phyloP scores from a whole-genome alignment of 2,797 vertebrate genomes.

The Chelonia mydas region DNA sequence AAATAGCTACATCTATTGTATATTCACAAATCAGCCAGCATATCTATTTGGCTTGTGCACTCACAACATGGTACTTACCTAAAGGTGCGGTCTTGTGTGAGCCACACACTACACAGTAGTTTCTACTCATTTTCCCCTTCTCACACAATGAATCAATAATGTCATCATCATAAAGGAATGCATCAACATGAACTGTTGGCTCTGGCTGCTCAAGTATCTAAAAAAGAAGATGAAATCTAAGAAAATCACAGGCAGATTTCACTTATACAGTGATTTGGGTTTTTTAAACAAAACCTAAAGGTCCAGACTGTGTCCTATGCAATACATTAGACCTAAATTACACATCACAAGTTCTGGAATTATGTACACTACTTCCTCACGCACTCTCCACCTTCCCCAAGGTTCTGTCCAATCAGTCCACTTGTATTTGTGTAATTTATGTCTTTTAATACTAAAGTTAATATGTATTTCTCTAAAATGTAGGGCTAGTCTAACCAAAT shows the following conservation, averaged over 20 bases:
- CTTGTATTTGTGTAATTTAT: not conserved
- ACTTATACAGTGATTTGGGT: not conserved
- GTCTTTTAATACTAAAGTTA: not conserved
- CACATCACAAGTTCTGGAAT: not conserved
- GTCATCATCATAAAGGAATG: slow-evolving; percentile 94
- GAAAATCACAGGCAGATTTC: slow-evolving; percentile 57
- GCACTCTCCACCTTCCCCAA: not conserved
- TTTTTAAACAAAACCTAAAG: not conserved
- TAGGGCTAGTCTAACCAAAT: no score
- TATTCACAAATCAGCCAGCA: not conserved
- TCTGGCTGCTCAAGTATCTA: slow-evolving; percentile 85
- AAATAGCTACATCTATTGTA: slow-evolving; percentile 3
- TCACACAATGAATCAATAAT: slow-evolving; percentile 90
- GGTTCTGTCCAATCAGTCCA: not conserved
- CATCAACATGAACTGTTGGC: slow-evolving; percentile 89
- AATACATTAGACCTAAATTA: not conserved
- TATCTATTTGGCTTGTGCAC: not conserved
- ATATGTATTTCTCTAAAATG: not conserved
- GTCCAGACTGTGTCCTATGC: not conserved
- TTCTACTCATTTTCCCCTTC: slow-evolving; percentile 90
- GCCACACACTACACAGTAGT: slow-evolving; percentile 89
- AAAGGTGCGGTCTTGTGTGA: slow-evolving; percentile 88
- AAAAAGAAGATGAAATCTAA: slow-evolving; percentile 65
- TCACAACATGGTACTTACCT: slow-evolving; percentile 78
- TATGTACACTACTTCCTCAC: not conserved